Percentiles rank a stretch among this genome's conserved stretches.
Evolutionary conservation across 2,797 vertebrate genomes (phyloP).

Genomic region (Phoxinus dragarum): DNA sequence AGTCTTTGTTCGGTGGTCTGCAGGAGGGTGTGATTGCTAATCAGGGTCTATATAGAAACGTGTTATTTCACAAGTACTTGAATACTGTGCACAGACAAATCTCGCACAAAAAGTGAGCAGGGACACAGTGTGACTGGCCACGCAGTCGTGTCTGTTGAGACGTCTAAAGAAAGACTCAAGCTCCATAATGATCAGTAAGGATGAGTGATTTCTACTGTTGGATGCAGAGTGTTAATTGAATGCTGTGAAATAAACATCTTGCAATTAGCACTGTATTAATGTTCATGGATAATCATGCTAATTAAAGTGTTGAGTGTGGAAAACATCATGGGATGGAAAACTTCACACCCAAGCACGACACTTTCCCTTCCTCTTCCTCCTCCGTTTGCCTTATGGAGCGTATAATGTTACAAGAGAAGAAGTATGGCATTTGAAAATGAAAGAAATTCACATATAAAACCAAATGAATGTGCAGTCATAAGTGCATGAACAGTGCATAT

Average conservation of each 20-base stretch:
- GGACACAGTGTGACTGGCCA: conserved; percentile 32
- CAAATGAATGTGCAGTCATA: conserved; percentile 4
- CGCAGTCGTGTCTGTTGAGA: conserved; percentile 43
- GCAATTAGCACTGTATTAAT: conserved; percentile 67
- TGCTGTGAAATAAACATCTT: conserved; percentile 69
- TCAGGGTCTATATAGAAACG: conserved; percentile 39
- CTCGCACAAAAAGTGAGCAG: conserved; percentile 12
- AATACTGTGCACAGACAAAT: conserved; percentile 21
- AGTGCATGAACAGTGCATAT: conserved; percentile 1
- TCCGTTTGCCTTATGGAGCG: neutral
- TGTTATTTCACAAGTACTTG: conserved; percentile 49
- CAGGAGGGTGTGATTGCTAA: conserved; percentile 40
- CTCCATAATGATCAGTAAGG: conserved; percentile 58
- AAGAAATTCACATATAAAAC: neutral
- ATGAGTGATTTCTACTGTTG: conserved; percentile 65
- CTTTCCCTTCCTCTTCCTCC: neutral
- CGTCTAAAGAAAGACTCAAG: conserved; percentile 56
- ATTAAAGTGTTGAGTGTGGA: conserved; percentile 65
- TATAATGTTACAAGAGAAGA: conserved; percentile 17
- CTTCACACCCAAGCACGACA: conserved; percentile 23
- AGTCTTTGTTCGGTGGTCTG: conserved; percentile 33
- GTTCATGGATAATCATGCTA: conserved; percentile 69
- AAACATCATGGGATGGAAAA: conserved; percentile 53
- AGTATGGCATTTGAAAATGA: neutral
- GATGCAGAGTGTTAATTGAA: conserved; percentile 71